A percentile compares a stretch with the other conserved stretches of the same genome.
phyloP scores from a whole-genome alignment of 2,113 vertebrate species.

The Callocephalon fimbriatum region DNA sequence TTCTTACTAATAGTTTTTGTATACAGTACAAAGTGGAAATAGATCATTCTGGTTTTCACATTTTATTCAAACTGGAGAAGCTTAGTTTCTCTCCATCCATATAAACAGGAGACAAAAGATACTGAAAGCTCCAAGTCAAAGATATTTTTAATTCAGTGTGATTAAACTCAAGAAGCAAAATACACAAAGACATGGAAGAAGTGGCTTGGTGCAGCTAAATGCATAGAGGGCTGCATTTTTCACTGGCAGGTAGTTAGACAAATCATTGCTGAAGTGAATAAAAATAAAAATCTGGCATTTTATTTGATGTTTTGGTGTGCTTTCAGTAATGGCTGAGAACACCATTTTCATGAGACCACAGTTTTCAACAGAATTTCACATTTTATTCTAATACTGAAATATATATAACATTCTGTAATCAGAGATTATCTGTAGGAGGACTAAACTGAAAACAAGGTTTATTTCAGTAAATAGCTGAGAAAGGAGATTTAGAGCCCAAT shows the following conservation, averaged over 20 bases:
- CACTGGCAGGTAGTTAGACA: background rate
- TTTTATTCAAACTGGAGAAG: background rate
- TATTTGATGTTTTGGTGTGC: background rate
- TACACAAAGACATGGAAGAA: background rate
- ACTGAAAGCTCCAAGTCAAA: background rate
- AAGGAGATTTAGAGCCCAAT: background rate
- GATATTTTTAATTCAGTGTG: background rate
- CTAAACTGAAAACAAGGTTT: background rate
- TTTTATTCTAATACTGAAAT: background rate
- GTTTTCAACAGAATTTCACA: background rate
- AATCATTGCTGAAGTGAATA: background rate
- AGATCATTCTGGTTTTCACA: background rate
- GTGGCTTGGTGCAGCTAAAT: background rate
- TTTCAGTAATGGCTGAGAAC: background rate
- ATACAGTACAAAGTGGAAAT: background rate
- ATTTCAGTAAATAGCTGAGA: background rate
- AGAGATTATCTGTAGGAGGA: background rate
- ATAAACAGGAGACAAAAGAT: background rate
- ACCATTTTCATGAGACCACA: background rate
- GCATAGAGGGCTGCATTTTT: background rate
- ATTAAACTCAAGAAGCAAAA: background rate
- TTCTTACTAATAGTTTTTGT: background rate
- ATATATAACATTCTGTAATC: background rate
- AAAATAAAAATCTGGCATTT: background rate
- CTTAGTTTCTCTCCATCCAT: background rate